Percentiles rank a stretch among this genome's conserved stretches.
Conservation (phyloP, 2,113 vertebrate genomes). For the Thermophis baileyi region DNA sequence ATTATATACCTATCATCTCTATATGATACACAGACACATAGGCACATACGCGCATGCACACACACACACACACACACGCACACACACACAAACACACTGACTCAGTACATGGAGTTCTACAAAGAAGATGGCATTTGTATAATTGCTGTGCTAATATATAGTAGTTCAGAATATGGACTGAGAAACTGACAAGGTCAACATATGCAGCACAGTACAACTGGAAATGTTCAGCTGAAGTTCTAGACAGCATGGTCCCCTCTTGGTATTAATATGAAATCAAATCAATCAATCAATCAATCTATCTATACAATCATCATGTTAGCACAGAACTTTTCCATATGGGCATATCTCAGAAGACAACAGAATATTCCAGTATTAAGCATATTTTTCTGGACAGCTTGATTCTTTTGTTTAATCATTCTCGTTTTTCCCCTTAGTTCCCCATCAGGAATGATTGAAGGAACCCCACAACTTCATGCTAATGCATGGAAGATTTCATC, state of each 20-base stretch:
- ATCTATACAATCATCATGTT: neutral
- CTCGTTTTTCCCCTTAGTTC: constrained; percentile 72
- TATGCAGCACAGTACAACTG: neutral
- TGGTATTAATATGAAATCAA: neutral
- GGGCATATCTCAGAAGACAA: neutral
- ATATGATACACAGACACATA: neutral
- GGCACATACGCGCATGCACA: too few relatives aligned
- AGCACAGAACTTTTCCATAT: neutral
- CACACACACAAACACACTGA: neutral
- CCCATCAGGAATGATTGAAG: constrained; percentile 96
- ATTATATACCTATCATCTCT: neutral
- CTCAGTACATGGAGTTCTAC: neutral
- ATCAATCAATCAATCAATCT: neutral
- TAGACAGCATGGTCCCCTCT: neutral
- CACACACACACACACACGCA: neutral
- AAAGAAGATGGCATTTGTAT: neutral
- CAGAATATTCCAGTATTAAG: neutral
- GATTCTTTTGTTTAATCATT: neutral
- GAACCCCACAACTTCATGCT: constrained; percentile 92
- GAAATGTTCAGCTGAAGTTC: neutral
- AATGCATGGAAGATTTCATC: constrained; percentile 96
- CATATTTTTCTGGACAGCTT: neutral
- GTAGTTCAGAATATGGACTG: neutral
- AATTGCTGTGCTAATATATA: neutral
- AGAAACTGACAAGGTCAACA: neutral